A percentile compares a stretch with the other conserved stretches of the same genome.
These are phyloP conservation scores for Protosalanx chinensis DNA, from an alignment of 2,797 vertebrate genomes.

Conservation along the genomic window DNA sequence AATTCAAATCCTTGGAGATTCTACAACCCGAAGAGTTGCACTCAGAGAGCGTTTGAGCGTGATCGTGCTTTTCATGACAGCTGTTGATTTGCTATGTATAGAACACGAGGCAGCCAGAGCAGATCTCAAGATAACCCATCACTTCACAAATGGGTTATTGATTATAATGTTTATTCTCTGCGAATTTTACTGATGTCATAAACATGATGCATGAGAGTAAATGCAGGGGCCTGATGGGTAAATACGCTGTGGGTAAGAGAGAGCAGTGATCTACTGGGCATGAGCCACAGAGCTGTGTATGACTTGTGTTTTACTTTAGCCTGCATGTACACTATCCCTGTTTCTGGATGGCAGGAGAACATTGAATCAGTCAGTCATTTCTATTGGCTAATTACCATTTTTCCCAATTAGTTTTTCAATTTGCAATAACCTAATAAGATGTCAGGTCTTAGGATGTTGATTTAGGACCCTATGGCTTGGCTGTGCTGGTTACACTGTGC, in stretches of 20 bases:
- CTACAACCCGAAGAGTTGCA: no score
- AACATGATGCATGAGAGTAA: constrained; percentile 5
- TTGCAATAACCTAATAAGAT: neutral
- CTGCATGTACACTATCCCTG: neutral
- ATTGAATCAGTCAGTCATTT: neutral
- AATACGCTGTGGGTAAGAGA: neutral
- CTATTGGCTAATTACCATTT: neutral
- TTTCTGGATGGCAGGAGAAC: neutral
- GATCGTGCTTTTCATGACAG: neutral
- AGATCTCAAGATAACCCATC: constrained; percentile 20
- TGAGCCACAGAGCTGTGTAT: neutral
- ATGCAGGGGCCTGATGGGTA: neutral
- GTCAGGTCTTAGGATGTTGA: constrained; percentile 14
- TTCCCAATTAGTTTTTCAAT: neutral
- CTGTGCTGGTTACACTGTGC: neutral
- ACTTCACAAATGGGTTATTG: constrained; percentile 44
- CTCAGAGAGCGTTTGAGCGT: neutral
- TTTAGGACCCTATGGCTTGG: neutral
- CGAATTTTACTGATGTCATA: constrained; percentile 10
- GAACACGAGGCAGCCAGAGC: neutral
- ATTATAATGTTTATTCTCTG: constrained; percentile 20
- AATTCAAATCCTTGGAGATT: no score
- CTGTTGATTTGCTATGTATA: neutral
- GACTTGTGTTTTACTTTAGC: neutral
- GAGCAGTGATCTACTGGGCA: neutral